Evolutionary conservation across 1,140 invertebrate species (phyloP).

Genomic region (Lasaia peninsularis): DNA sequence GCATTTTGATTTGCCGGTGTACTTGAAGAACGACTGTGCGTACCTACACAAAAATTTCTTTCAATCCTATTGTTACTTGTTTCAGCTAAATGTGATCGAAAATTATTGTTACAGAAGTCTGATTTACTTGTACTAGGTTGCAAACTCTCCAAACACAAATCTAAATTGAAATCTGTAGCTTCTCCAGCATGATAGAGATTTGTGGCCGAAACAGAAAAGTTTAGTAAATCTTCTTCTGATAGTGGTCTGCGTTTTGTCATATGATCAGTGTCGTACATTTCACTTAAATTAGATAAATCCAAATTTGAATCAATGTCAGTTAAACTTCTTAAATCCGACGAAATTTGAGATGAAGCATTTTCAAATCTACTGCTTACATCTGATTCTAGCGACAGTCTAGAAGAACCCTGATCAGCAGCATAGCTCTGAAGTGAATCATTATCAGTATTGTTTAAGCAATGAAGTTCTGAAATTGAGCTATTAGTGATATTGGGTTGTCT

Average conservation of each 20-base stretch:
- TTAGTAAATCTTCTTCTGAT: constrained; percentile 82
- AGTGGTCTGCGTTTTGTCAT: constrained; percentile 84
- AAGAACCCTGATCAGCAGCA: constrained; percentile 70
- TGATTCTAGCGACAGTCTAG: constrained; percentile 70
- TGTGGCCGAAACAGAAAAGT: constrained; percentile 79
- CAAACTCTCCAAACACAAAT: constrained; percentile 82
- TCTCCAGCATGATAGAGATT: constrained; percentile 77
- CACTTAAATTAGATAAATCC: constrained; percentile 74
- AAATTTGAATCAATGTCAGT: constrained; percentile 62
- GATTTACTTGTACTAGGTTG: constrained; percentile 62
- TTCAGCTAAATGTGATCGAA: background rate
- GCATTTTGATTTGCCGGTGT: constrained; percentile 40
- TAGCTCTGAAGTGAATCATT: constrained; percentile 71
- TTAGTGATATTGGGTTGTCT: constrained; percentile 41
- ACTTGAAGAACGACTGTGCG: constrained; percentile 55
- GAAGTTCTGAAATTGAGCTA: constrained; percentile 54
- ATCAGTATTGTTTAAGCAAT: constrained; percentile 62
- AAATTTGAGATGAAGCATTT: constrained; percentile 55
- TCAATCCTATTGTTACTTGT: constrained; percentile 10
- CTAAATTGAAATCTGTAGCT: constrained; percentile 53
- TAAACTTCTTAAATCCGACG: constrained; percentile 61
- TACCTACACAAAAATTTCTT: background rate
- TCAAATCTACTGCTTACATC: constrained; percentile 75
- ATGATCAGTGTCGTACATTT: constrained; percentile 78
- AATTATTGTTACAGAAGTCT: constrained; percentile 16